Evolutionary conservation across 23 tunicate genomes (phyloP).

Genomic region (Ciona savignyi): DNA sequence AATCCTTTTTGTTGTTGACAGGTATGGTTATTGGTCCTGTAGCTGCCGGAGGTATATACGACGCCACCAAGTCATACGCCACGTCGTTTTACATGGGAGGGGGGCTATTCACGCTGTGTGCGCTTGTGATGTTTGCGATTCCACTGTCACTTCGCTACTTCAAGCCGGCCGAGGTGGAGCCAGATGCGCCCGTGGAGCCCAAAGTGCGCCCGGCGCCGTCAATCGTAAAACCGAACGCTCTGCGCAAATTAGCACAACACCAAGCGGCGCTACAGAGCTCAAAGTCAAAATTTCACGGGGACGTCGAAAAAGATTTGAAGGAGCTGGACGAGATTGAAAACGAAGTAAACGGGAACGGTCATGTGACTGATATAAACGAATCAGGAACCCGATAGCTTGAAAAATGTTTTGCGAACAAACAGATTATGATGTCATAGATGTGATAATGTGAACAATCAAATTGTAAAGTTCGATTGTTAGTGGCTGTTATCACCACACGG

Average conservation of each 20-base stretch:
- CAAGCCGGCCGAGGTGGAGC: conserved; percentile 13
- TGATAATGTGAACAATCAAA: too few relatives aligned
- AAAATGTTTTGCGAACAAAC: too few relatives aligned
- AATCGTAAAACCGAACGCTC: conserved; percentile 52
- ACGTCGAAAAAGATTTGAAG: conserved; percentile 39
- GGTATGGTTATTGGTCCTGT: conserved; percentile 84
- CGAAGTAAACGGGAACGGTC: conserved; percentile 12
- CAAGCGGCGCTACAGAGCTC: conserved; percentile 14
- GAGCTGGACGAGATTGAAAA: conserved; percentile 54
- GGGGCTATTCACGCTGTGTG: conserved; percentile 37
- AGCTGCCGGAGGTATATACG: conserved; percentile 60
- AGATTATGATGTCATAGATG: too few relatives aligned
- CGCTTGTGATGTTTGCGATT: conserved; percentile 30
- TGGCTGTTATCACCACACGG: too few relatives aligned
- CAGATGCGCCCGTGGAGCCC: background rate
- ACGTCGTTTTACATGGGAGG: conserved; percentile 59
- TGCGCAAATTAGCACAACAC: conserved; percentile 52
- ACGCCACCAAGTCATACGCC: conserved; percentile 55
- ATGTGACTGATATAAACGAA: too few relatives aligned
- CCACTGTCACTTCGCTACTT: conserved; percentile 18
- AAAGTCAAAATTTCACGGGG: conserved; percentile 51
- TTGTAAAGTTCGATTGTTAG: too few relatives aligned
- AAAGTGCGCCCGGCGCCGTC: background rate
- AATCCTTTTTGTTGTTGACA: too few relatives aligned
- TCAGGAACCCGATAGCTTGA: too few relatives aligned